phyloP scores from a whole-genome alignment of 2,888 invertebrate species.

The Venusia cambrica region DNA sequence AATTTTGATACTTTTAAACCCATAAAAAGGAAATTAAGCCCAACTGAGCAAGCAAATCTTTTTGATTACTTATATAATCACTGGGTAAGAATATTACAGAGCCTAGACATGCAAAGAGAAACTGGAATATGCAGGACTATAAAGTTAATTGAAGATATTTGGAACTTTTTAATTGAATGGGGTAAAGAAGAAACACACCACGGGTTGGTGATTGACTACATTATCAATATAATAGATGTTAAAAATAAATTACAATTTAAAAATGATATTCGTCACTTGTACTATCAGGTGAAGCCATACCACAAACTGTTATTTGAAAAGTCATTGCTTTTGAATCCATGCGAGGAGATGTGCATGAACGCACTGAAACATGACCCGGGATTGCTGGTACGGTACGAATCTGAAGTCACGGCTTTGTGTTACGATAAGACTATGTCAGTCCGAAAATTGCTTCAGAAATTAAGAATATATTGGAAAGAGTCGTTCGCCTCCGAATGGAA shows the following conservation, averaged over 20 bases:
- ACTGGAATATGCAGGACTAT: conserved; percentile 31
- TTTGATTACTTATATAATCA: conserved; percentile 44
- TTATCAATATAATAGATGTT: conserved; percentile 39
- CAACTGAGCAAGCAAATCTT: conserved; percentile 40
- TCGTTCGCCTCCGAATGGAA: conserved; percentile 42
- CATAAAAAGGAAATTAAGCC: conserved; percentile 35
- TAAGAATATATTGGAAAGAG: conserved; percentile 53
- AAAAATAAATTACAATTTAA: conserved; percentile 40
- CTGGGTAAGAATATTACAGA: background rate
- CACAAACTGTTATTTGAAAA: conserved; percentile 50
- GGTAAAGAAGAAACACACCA: conserved; percentile 39
- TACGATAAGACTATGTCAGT: conserved; percentile 34
- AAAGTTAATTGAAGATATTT: conserved; percentile 23
- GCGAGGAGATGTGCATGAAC: conserved; percentile 46
- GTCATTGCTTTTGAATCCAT: conserved; percentile 43
- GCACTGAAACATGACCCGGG: conserved; percentile 54
- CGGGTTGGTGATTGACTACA: conserved; percentile 40
- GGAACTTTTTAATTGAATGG: conserved; percentile 49
- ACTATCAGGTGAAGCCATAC: conserved; percentile 52
- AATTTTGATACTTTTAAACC: conserved; percentile 36
- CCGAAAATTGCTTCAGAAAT: conserved; percentile 39
- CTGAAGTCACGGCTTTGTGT: conserved; percentile 35
- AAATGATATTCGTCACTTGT: conserved; percentile 37
- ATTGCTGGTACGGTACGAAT: conserved; percentile 37
- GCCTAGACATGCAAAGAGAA: background rate